Percentiles rank a stretch among this genome's conserved stretches.
Evolutionary conservation across 2,888 invertebrate species (phyloP).

Genomic region (Epistrophella euchroma): DNA sequence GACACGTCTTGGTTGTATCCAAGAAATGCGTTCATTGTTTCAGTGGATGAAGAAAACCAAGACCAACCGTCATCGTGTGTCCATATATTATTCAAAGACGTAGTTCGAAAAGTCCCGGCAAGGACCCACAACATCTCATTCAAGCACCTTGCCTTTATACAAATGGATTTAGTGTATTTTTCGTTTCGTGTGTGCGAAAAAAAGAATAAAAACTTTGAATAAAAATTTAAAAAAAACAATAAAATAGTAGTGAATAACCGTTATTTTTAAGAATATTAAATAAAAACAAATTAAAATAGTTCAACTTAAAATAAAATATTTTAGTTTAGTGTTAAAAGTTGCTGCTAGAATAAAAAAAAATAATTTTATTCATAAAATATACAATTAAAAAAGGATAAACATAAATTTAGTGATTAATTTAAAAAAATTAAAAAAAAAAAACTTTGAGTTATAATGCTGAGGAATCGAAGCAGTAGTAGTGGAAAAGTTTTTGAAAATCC

Average conservation of each 20-base stretch:
- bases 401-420: conserved; percentile 36
- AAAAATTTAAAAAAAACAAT: conserved; percentile 15
- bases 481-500: conserved; percentile 67
- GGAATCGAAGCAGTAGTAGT: conserved; percentile 44
- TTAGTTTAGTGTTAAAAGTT: conserved; percentile 66
- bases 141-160: conserved; percentile 42
- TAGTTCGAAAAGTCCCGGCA: conserved; percentile 37
- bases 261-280: conserved; percentile 51
- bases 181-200: conserved; percentile 35
- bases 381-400: conserved; percentile 52
- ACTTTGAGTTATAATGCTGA: conserved; percentile 59
- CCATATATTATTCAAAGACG: conserved; percentile 51
- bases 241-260: conserved; percentile 56
- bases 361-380: conserved; percentile 29
- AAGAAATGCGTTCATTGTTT: conserved; percentile 72
- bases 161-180: conserved; percentile 54
- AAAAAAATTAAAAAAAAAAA: conserved; percentile 34
- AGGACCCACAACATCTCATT: conserved; percentile 41
- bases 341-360: conserved; percentile 45
- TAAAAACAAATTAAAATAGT: conserved; percentile 33
- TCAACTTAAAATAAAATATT: conserved; percentile 37
- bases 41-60: conserved; percentile 44
- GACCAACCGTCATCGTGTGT: conserved; percentile 50
- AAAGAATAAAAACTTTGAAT: conserved; percentile 40
- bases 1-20: conserved; percentile 54